Evolutionary conservation across 1,140 invertebrate species (phyloP).

Genomic region (Capitella teleta): DNA sequence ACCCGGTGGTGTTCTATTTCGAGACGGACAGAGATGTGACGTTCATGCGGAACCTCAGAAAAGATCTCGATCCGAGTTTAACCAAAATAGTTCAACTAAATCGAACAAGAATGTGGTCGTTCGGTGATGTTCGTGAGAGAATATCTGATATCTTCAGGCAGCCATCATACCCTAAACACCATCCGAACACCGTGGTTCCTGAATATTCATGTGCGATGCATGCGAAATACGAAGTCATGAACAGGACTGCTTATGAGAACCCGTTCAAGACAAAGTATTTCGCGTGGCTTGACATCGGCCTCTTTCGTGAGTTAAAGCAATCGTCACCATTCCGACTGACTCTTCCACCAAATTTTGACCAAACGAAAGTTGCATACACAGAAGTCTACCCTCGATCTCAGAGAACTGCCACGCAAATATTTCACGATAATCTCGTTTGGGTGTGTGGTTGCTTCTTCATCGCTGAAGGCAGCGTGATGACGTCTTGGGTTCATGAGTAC

Average conservation of each 20-base stretch:
- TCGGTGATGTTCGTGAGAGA: constrained; percentile 15
- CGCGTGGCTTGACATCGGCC: constrained; percentile 13
- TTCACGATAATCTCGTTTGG: constrained; percentile 23
- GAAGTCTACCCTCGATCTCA: constrained; percentile 17
- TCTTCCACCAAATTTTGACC: constrained; percentile 21
- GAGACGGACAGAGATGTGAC: constrained; percentile 5
- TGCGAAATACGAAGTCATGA: constrained; percentile 20
- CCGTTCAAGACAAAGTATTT: constrained; percentile 10
- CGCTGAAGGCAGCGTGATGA: constrained; percentile 8
- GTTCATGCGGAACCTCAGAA: constrained; percentile 6
- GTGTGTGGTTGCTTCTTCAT: constrained; percentile 20
- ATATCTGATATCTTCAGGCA: constrained; percentile 19
- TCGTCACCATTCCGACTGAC: constrained; percentile 17
- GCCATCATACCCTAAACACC: constrained; percentile 24
- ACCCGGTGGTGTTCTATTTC: constrained; percentile 10
- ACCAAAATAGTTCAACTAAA: constrained; percentile 19
- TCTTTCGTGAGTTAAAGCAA: constrained; percentile 6
- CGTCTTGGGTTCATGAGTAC: constrained; percentile 5
- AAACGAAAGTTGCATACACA: constrained; percentile 21
- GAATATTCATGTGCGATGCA: constrained; percentile 29
- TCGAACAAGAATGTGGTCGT: constrained; percentile 23
- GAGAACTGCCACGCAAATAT: constrained; percentile 13
- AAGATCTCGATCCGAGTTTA: neutral
- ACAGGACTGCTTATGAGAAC: neutral
- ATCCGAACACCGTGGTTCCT: constrained; percentile 13